Evolutionary conservation across 2,113 vertebrate genomes (phyloP).

Genomic region (Agelaius phoeniceus): DNA sequence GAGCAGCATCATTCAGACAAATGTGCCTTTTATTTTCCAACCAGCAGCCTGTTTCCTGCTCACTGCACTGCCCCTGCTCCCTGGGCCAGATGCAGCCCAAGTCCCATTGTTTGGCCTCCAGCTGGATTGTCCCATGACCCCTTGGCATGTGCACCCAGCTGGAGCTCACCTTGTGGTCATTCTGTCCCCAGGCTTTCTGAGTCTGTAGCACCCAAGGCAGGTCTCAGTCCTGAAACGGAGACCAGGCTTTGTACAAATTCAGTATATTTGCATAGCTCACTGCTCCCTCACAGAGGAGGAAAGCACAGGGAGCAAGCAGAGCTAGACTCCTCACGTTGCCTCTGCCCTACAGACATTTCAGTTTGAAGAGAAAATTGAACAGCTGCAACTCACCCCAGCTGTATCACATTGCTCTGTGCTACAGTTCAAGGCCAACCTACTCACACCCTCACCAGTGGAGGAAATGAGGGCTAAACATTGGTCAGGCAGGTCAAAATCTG

Average conservation of each 20-base stretch:
- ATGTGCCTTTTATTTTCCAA: neutral
- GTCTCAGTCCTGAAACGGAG: neutral
- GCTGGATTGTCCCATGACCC: neutral
- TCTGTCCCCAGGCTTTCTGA: neutral
- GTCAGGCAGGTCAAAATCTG: neutral
- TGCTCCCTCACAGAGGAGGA: neutral
- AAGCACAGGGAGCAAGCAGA: neutral
- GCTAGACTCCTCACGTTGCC: neutral
- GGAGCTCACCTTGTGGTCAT: neutral
- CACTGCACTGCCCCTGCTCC: neutral
- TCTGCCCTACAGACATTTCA: neutral
- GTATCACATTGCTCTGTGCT: neutral
- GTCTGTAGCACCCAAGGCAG: neutral
- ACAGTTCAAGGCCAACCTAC: neutral
- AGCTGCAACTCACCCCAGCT: neutral
- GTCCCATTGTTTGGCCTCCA: slow-evolving; percentile 24
- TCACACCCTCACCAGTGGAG: rapidly evolving
- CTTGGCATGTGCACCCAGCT: neutral
- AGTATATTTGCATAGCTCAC: neutral
- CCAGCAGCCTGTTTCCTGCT: neutral
- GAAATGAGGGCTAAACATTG: neutral
- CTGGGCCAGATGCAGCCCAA: neutral
- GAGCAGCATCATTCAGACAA: neutral
- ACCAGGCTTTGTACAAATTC: neutral
- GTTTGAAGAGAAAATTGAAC: neutral